A percentile compares a stretch with the other conserved stretches of the same genome.
Conservation (phyloP, 2,113 vertebrate species). For the Xenus cinereus region DNA sequence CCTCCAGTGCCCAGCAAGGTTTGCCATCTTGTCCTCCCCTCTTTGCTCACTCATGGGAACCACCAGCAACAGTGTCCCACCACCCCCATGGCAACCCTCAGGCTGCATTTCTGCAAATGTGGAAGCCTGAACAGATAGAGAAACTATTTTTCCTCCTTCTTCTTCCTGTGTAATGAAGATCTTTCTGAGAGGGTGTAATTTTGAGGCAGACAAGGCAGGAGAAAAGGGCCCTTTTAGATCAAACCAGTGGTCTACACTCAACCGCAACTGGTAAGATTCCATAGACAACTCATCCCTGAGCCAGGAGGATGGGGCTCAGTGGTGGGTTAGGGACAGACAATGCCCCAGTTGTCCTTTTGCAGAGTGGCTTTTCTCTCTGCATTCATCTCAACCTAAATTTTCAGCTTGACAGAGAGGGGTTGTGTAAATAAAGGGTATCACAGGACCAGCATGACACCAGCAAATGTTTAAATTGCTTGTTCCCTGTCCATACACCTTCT, state of each 20-base stretch:
- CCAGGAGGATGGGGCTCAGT: not conserved
- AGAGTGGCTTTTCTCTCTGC: not conserved
- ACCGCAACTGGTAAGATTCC: rapidly evolving
- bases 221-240: not conserved
- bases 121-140: not conserved
- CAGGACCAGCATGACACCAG: not conserved
- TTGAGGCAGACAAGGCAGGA: not conserved
- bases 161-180: not conserved
- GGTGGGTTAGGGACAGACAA: not conserved
- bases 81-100: not conserved
- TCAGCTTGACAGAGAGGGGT: not conserved
- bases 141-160: not conserved
- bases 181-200: not conserved
- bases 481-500: not conserved
- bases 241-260: not conserved
- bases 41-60: not conserved
- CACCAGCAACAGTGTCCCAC: not conserved
- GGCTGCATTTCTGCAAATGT: not conserved
- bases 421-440: not conserved
- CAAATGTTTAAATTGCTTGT: not conserved
- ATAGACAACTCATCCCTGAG: not conserved
- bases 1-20: not conserved
- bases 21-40: not conserved
- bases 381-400: not conserved
- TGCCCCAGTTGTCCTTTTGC: not conserved